Percentiles rank a stretch among this genome's conserved stretches.
These are phyloP conservation scores for Orthonyx spaldingii DNA, from an alignment of 2,113 vertebrate genomes.

Conservation along the genomic window DNA sequence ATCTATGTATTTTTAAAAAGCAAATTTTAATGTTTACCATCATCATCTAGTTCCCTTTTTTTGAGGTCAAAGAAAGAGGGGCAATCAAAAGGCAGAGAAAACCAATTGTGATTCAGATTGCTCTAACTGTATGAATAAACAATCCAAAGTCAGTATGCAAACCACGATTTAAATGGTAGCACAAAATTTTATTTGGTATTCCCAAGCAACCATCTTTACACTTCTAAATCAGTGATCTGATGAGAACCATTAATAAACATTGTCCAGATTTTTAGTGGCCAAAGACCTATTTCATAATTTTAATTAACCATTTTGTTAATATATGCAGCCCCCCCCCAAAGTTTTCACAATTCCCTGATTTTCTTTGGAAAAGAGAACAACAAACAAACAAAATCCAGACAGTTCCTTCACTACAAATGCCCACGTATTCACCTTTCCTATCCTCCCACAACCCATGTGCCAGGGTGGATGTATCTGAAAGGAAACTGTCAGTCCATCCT, in stretches of 20 bases:
- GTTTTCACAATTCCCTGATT: background rate
- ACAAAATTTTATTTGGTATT: background rate
- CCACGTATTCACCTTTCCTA: background rate
- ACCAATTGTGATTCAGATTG: background rate
- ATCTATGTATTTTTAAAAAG: background rate
- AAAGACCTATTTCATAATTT: background rate
- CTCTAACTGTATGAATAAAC: background rate
- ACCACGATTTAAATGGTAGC: background rate
- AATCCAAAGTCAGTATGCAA: background rate
- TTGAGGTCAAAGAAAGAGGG: background rate
- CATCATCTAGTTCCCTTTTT: background rate
- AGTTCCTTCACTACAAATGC: background rate
- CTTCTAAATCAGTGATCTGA: background rate
- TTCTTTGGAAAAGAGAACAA: background rate
- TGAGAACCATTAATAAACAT: background rate
- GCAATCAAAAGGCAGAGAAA: background rate
- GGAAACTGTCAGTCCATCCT: background rate
- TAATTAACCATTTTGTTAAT: background rate
- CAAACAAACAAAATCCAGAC: background rate
- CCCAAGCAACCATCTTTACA: background rate
- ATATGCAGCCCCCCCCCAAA: background rate
- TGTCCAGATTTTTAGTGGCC: background rate
- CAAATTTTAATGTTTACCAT: background rate
- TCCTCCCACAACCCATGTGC: background rate
- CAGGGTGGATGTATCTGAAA: background rate